Conservation (phyloP, 2,113 vertebrate species). For the Prunella himalayana region DNA sequence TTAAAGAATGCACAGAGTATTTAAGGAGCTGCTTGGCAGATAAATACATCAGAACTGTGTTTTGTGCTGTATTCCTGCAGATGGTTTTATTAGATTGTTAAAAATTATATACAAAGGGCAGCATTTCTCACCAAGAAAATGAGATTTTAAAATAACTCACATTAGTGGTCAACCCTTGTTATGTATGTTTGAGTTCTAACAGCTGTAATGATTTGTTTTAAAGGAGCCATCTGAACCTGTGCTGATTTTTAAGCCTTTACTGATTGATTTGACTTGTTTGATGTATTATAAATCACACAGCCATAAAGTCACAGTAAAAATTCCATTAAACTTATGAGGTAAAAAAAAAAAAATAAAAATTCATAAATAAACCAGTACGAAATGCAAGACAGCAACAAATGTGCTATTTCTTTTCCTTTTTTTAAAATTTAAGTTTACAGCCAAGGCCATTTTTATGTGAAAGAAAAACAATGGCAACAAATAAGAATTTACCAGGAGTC, state of each 20-base stretch:
- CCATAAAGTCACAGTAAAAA: slow-evolving; percentile 67
- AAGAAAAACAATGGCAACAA: slow-evolving; percentile 14
- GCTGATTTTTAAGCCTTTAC: slow-evolving; percentile 60
- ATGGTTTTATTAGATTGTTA: not conserved
- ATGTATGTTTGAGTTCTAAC: slow-evolving; percentile 18
- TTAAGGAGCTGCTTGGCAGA: not conserved
- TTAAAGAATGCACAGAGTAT: not conserved
- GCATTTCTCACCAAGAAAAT: slow-evolving; percentile 39
- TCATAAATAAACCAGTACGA: slow-evolving; percentile 50
- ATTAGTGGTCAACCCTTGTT: slow-evolving; percentile 42
- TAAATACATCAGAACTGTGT: not conserved
- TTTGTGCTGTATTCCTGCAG: not conserved
- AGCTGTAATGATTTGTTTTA: slow-evolving; percentile 63
- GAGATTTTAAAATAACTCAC: slow-evolving; percentile 44
- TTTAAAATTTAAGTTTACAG: slow-evolving; percentile 22
- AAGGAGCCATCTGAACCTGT: slow-evolving; percentile 43
- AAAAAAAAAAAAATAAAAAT: not conserved
- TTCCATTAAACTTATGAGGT: slow-evolving; percentile 63
- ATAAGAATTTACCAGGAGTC: not conserved
- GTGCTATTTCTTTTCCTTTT: slow-evolving; percentile 35
- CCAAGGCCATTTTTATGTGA: not conserved
- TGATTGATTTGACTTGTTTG: slow-evolving; percentile 66
- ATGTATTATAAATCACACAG: slow-evolving; percentile 70
- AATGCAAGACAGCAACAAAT: slow-evolving; percentile 40
- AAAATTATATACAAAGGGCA: slow-evolving; percentile 13